phyloP scores from a whole-genome alignment of 2,888 invertebrate species.

The Limnephilus rhombicus region DNA sequence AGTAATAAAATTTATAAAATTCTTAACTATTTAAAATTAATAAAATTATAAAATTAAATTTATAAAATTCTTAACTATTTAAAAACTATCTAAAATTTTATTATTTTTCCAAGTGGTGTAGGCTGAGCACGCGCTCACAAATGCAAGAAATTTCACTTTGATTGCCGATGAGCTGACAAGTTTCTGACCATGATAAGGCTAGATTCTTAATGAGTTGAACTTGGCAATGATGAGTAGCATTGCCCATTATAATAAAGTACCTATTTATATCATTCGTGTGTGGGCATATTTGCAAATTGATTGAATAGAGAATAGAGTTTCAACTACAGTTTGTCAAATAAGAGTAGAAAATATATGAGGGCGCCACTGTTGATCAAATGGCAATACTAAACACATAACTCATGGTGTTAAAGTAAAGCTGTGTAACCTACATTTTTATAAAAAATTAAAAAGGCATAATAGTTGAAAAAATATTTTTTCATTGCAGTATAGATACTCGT shows the following conservation, averaged over 20 bases:
- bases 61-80: background rate
- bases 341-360: no score
- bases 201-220: background rate
- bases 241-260: background rate
- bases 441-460: no score
- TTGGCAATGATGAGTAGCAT: background rate
- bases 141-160: background rate
- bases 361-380: no score
- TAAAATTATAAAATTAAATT: no score
- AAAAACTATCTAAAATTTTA: background rate
- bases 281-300: background rate
- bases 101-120: background rate
- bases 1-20: background rate
- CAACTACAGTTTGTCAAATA: no score
- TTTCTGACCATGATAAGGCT: background rate
- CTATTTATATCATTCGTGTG: background rate
- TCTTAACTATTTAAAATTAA: background rate
- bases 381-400: no score
- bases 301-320: background rate
- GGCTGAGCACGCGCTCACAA: background rate
- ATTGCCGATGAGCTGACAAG: background rate
- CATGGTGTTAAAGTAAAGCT: no score
- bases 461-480: no score
- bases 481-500: no score
- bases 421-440: no score